Conservation (phyloP, 37 sponge, comb jelly and placozoan genomes). For the Theonella swinhoei region DNA sequence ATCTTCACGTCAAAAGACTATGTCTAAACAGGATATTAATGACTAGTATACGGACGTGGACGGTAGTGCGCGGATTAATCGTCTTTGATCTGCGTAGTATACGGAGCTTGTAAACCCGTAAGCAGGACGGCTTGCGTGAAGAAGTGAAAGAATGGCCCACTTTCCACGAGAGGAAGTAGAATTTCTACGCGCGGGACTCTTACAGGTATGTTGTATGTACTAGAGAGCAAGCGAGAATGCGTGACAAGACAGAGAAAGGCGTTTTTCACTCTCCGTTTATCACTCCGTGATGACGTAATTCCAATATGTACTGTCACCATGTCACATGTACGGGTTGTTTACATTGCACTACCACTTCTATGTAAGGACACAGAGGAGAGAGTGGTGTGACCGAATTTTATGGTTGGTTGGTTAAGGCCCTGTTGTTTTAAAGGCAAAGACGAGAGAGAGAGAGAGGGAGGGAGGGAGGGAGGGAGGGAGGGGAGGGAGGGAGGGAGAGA, state of each 20-base stretch:
- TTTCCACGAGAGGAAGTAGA: background rate
- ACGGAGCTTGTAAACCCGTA: background rate
- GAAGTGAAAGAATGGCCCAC: background rate
- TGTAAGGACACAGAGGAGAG: no score
- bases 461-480: background rate
- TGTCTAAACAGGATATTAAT: slow-evolving; percentile 42
- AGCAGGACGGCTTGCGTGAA: background rate
- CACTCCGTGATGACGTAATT: background rate
- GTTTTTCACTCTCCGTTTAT: background rate
- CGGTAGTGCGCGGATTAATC: background rate
- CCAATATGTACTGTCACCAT: background rate
- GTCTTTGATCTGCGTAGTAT: background rate
- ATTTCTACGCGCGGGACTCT: background rate
- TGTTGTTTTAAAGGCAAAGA: no score
- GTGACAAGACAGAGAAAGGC: no score
- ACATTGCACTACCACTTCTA: no score
- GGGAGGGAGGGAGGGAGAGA: slow-evolving; percentile 9
- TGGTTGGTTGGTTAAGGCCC: no score
- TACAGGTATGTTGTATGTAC: background rate
- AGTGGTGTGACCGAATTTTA: no score
- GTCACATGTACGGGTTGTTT: no score
- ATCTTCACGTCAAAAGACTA: background rate
- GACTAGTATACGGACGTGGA: slow-evolving; percentile 11
- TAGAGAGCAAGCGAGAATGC: background rate
- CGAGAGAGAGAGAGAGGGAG: background rate